Evolutionary conservation across 2,888 invertebrate species (phyloP).

Genomic region (Folsomia candida): DNA sequence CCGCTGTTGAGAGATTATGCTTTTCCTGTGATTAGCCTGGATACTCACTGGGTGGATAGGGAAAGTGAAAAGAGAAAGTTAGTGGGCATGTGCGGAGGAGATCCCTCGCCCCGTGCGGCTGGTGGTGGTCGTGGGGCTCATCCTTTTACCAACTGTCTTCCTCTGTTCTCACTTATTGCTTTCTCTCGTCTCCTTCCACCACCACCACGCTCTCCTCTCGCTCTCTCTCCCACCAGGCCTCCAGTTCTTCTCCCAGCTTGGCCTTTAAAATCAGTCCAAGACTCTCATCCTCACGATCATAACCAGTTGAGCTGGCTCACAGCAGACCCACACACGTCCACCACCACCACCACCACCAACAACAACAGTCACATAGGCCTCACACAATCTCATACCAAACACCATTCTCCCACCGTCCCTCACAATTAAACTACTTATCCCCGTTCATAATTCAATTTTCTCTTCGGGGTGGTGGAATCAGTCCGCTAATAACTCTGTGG

Average conservation of each 20-base stretch:
- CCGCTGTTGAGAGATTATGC: conserved; percentile 9
- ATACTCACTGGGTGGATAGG: conserved; percentile 7
- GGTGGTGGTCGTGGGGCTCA: background rate
- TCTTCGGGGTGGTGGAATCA: background rate
- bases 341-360: background rate
- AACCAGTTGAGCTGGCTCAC: conserved; percentile 18
- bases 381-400: background rate
- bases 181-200: conserved; percentile 6
- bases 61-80: conserved; percentile 7
- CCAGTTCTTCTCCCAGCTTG: background rate
- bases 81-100: background rate
- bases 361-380: background rate
- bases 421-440: background rate
- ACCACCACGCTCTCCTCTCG: background rate
- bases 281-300: background rate
- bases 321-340: background rate
- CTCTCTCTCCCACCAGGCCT: background rate
- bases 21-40: conserved; percentile 21
- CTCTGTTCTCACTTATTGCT: conserved; percentile 12
- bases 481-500: background rate
- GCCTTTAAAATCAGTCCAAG: background rate
- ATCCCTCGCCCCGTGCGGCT: background rate
- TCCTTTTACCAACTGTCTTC: conserved; percentile 17
- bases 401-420: background rate
- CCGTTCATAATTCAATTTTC: background rate